Base-by-base conservation (phyloP, 1,140 invertebrate genomes). In the Pseudachorutes palmiensis region DNA sequence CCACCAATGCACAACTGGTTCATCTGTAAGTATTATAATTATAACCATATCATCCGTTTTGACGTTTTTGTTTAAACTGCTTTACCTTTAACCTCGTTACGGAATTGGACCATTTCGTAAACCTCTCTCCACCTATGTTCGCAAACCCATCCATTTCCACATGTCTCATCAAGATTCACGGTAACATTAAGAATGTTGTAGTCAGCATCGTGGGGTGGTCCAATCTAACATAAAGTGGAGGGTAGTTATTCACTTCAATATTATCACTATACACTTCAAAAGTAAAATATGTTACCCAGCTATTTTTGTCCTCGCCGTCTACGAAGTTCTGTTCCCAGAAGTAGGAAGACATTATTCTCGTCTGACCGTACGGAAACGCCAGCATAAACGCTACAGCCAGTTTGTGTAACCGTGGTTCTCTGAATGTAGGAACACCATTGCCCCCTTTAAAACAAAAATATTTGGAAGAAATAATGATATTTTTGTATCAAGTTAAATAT, bases 101-200 rank as follows among this genome's bases (percentile, higher is more conserved):
- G 81, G 77, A 92, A 91, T 1, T 75, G 76, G 1, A 89, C 87
- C 90, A 93, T 93, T 68, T 88, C 86, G 76, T 80, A 86, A 71
- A 93, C 90, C 75, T 45, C 66, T 61, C 84, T 78, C 91, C 90
- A 94, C 26, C 90, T 83, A 77, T 95, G 92, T 78, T 95, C 91
- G 75, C 92, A 95, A 0, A 93, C 78, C 90, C 90, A 95, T 0
- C 89, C 90, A 73, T 87, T 86, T 0, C 81, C 83, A 73, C 91
- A 94, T 0, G 79, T 81, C 1, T 82, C 80, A 71, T 90, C 83
- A 19, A 79, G 64, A 36, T 86, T 84, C 49, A 90, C 79, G 9
- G 88, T 84, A n/a, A n/a, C n/a, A 12, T 83, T 81, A n/a, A 85
- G 78, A 26, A 85, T 86, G 70, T 88, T 87, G 16, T 82, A 84